These are phyloP conservation scores for Bufo gargarizans DNA, from an alignment of 2,113 vertebrate genomes.

Conservation along the genomic window DNA sequence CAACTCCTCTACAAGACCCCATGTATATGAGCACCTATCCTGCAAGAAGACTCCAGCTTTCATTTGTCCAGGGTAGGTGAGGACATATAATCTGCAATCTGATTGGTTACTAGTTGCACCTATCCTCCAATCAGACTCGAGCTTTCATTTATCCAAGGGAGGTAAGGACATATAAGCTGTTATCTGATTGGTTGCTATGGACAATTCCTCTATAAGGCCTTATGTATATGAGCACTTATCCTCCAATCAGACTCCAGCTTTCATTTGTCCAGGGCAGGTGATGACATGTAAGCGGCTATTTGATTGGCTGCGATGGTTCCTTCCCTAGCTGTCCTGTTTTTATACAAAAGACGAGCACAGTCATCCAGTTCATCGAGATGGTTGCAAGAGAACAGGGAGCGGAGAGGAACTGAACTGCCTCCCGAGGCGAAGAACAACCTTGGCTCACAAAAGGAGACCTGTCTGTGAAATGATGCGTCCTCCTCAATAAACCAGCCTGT, in stretches of 20 bases:
- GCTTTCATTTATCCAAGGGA: no score
- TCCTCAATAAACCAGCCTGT: background rate
- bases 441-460: background rate
- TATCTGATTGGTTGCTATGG: no score
- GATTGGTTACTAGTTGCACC: no score
- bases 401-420: background rate
- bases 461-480: background rate
- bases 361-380: background rate
- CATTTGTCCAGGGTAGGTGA: no score
- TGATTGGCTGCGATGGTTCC: background rate
- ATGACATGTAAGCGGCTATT: background rate
- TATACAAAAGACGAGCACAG: background rate
- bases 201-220: no score
- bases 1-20: background rate
- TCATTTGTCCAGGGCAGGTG: background rate
- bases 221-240: background rate
- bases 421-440: background rate
- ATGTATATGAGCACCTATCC: no score
- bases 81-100: no score
- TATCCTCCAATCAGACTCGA: no score
- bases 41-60: no score
- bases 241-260: background rate
- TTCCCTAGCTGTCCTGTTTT: background rate
- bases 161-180: no score
- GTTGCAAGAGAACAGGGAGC: background rate